phyloP scores from a whole-genome alignment of 2,113 vertebrate species.

The Gracilinanus agilis region DNA sequence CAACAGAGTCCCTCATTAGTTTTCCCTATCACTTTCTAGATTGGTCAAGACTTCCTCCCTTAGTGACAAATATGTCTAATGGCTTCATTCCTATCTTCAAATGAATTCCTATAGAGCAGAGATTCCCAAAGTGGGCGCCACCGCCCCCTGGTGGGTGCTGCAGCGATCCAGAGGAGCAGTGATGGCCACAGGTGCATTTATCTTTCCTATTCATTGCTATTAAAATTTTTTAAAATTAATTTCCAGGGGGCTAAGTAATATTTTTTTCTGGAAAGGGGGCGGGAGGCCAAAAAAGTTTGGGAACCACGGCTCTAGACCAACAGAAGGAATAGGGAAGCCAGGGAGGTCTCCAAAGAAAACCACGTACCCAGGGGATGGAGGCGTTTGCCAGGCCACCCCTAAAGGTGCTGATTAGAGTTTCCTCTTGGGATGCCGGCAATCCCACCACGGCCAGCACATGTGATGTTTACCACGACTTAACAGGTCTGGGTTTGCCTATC shows the following conservation, averaged over 20 bases:
- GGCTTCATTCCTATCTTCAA: neutral
- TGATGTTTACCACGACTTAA: neutral
- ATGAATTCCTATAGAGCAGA: neutral
- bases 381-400: neutral
- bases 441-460: neutral
- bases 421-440: neutral
- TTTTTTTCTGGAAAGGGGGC: no score
- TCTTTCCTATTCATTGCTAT: no score
- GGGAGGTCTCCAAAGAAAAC: neutral
- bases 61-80: neutral
- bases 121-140: no score
- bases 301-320: no score
- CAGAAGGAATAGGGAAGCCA: neutral
- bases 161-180: no score
- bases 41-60: neutral
- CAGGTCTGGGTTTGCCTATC: neutral
- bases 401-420: neutral
- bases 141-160: no score
- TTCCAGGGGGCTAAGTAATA: no score
- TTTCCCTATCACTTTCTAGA: neutral
- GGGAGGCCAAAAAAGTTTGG: no score
- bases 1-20: neutral
- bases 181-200: no score
- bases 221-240: no score
- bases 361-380: neutral